Percentiles rank a stretch among this genome's conserved stretches.
Evolutionary conservation across 2,888 invertebrate species (phyloP).

Genomic region (Drosophila leonis): DNA sequence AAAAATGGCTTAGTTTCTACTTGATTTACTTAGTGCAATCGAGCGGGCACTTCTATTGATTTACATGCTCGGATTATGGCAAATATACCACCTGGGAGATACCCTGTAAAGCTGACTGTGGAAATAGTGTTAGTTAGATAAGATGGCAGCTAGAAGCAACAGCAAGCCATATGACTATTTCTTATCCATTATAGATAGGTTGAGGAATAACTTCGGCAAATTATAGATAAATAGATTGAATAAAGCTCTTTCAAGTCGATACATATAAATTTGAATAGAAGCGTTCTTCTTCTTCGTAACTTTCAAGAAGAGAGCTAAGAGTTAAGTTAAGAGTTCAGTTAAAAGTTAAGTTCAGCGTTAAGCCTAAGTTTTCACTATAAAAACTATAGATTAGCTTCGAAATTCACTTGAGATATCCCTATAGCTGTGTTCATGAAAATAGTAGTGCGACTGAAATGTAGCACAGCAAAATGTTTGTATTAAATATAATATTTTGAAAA

Average conservation of each 20-base stretch:
- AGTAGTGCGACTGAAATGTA: no score
- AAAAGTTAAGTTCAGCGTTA: no score
- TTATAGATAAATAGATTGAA: background rate
- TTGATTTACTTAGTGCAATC: slow-evolving; percentile 3
- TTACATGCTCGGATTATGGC: background rate
- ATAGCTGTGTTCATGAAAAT: no score
- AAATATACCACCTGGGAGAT: background rate
- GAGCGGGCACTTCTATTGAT: background rate
- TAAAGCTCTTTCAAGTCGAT: no score
- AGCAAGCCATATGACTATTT: background rate
- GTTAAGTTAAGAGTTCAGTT: no score
- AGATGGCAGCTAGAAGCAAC: background rate
- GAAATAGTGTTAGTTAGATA: background rate
- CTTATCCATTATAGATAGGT: background rate
- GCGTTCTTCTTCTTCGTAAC: no score
- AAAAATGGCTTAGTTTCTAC: background rate
- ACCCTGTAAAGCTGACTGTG: background rate
- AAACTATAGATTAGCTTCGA: background rate
- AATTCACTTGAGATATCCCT: background rate
- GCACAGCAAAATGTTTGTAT: no score
- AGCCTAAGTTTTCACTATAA: no score
- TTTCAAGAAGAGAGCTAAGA: no score
- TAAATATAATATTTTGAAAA: no score
- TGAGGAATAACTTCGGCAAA: background rate
- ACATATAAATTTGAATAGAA: no score